Evolutionary conservation across 2,888 invertebrate genomes (phyloP).

Genomic region (Oxycera nigricornis): DNA sequence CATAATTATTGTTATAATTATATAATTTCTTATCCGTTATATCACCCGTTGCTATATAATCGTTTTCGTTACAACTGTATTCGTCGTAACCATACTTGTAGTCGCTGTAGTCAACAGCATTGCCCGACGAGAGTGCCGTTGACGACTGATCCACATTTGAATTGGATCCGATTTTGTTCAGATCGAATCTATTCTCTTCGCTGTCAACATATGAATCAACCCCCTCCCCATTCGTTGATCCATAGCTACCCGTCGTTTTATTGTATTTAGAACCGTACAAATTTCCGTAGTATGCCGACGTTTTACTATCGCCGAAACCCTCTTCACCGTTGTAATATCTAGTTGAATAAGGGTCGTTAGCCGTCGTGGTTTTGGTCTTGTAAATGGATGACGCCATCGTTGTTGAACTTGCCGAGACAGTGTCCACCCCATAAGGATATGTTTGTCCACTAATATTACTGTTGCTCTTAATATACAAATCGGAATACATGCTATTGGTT

Average conservation of each 20-base stretch:
- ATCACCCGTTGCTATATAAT: constrained; percentile 52
- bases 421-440: constrained; percentile 4
- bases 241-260: not conserved
- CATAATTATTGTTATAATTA: constrained; percentile 55
- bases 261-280: not conserved
- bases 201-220: not conserved
- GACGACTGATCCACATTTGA: not conserved
- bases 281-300: not conserved
- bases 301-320: not conserved
- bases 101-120: constrained; percentile 51
- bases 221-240: not conserved
- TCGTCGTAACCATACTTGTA: constrained; percentile 52
- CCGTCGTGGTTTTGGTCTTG: not conserved
- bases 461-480: constrained; percentile 23
- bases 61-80: constrained; percentile 53
- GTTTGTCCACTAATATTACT: constrained; percentile 1
- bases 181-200: not conserved
- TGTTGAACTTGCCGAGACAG: constrained; percentile 34
- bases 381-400: constrained; percentile 18
- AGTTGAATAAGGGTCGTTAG: not conserved
- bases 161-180: not conserved
- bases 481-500: constrained; percentile 39
- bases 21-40: constrained; percentile 51
- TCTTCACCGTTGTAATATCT: constrained; percentile 15
- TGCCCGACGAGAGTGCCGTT: not conserved